A percentile compares a stretch with the other conserved stretches of the same genome.
phyloP scores from a whole-genome alignment of 1,140 invertebrate species.

The Bombus breviceps region DNA sequence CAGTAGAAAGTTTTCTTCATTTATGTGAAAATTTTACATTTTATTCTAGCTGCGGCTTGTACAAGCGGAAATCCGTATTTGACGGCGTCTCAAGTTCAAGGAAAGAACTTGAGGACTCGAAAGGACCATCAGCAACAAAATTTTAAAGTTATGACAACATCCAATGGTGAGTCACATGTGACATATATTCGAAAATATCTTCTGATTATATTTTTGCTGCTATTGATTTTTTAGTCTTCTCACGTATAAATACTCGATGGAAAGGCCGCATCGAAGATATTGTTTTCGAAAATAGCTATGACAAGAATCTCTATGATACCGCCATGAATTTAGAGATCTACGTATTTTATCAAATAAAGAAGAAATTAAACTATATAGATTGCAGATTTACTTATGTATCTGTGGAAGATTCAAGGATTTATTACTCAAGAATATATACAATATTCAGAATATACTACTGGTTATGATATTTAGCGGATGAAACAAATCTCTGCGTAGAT shows the following conservation, averaged over 20 bases:
- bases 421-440: not conserved
- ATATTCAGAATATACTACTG: not conserved
- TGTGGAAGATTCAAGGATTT: not conserved
- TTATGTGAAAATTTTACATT: not conserved
- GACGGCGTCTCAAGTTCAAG: conserved; percentile 25
- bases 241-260: not conserved
- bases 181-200: not conserved
- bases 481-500: not conserved
- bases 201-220: not conserved
- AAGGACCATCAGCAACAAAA: not conserved
- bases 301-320: not conserved
- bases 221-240: not conserved
- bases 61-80: conserved; percentile 13
- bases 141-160: conserved; percentile 46
- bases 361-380: not conserved
- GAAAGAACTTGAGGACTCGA: not conserved
- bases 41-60: conserved; percentile 2
- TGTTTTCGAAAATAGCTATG: not conserved
- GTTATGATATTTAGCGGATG: not conserved
- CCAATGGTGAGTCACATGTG: conserved; percentile 23
- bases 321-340: too few relatives aligned
- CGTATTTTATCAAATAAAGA: not conserved
- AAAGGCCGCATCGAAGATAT: not conserved
- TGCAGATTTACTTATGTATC: too few relatives aligned
- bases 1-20: not conserved